Evolutionary conservation across 2,113 vertebrate genomes (phyloP), one percentile per base, ranked within the genome.

Genomic region (Laterallus jamaicensis): DNA sequence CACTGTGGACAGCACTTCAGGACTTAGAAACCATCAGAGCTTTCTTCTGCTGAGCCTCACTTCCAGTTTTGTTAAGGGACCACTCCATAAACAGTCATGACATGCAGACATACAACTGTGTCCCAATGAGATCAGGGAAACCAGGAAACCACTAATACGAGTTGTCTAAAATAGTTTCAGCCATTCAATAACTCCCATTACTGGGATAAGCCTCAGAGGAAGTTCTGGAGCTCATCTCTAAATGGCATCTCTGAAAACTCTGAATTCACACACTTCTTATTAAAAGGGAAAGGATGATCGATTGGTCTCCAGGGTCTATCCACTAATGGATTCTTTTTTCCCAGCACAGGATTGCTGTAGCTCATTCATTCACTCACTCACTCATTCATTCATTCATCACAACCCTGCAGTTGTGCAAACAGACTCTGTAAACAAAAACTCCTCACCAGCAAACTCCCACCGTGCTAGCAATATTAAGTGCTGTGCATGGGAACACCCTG

Each of bases 381-480:
- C 7, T 49, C 49, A 50, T 80, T 74, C 62, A 31, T 58, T 92
- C 78, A 88, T 88, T 93, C 86, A 87, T 90, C 83, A 90, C 49
- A 66, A 37, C 70, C 47, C 75, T 70, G 66, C 88, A 91, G 66
- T 67, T 94, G 52, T 0, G 5, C 71, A 95, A 94, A 90, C 86
- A 94, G 77, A 42, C 68, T 93, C 77, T 89, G 88, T 84, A 95
- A 95, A 95, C 88, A 96, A 96, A 81, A 90, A 26, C 88, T 89
- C 91, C 54, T 88, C 70, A 79, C 74, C 86, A 82, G 86, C 91
- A 87, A 84, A 69, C 77, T 87, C 91, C 86, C 39, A 94, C 86
- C 3, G 37, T 76, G 91, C 63, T 18, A 73, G 54, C 86, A 88
- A 71, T 74, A 68, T 71, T 76, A 93, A 93, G 82, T 78, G 56